Percentiles rank a stretch among this genome's conserved stretches.
Conservation (phyloP, 1,140 invertebrate species). For the Chelonus insularis region DNA sequence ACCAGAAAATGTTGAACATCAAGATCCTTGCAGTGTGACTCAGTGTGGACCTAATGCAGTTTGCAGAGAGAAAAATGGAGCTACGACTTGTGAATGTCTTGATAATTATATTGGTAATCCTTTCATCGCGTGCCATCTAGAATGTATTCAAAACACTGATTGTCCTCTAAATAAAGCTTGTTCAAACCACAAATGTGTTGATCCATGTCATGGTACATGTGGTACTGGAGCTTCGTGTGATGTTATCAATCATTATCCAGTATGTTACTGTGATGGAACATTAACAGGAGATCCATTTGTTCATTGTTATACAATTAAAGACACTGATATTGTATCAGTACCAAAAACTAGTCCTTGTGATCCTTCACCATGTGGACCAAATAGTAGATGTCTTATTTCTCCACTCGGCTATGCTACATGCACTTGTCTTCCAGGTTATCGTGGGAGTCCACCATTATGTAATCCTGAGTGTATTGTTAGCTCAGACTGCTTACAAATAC, state of each 20-base stretch:
- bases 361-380: conserved; percentile 79
- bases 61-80: conserved; percentile 66
- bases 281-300: conserved; percentile 79
- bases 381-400: conserved; percentile 74
- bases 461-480: conserved; percentile 80
- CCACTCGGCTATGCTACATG: conserved; percentile 74
- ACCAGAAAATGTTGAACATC: conserved; percentile 55
- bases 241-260: conserved; percentile 75
- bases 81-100: conserved; percentile 69
- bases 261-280: conserved; percentile 75
- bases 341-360: conserved; percentile 51
- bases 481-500: conserved; percentile 75
- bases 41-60: conserved; percentile 77
- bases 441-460: conserved; percentile 77
- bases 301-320: conserved; percentile 65
- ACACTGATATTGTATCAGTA: conserved; percentile 24
- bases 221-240: conserved; percentile 75
- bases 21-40: conserved; percentile 69
- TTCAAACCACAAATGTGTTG: conserved; percentile 77
- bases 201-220: conserved; percentile 78
- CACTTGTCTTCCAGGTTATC: conserved; percentile 77
- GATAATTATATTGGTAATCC: conserved; percentile 73
- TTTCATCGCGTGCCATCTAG: conserved; percentile 72
- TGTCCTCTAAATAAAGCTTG: conserved; percentile 71
- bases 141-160: conserved; percentile 80